Conservation (phyloP, 1,140 invertebrate genomes). For the Parapsyche elsis region DNA sequence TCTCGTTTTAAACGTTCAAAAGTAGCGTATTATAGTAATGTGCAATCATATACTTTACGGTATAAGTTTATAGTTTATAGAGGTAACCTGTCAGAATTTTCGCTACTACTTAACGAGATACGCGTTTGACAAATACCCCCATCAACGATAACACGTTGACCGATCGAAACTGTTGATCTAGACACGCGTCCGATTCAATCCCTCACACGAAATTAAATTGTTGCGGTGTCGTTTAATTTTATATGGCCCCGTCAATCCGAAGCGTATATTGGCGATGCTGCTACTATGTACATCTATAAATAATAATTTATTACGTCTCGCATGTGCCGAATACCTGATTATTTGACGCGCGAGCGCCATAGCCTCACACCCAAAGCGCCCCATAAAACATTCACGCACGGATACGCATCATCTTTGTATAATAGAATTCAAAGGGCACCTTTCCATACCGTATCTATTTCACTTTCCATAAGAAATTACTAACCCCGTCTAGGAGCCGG, state of each 20-base stretch:
- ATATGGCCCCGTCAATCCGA: background rate
- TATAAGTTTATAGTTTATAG: too few species aligned
- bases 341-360: background rate
- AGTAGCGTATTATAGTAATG: too few species aligned
- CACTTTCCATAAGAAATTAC: constrained; percentile 42
- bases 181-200: too few species aligned
- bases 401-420: constrained; percentile 38
- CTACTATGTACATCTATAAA: constrained; percentile 6
- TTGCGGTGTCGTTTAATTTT: background rate
- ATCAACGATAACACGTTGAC: too few species aligned
- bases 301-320: constrained; percentile 39
- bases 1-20: too few species aligned
- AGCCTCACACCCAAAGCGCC: background rate
- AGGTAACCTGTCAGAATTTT: too few species aligned
- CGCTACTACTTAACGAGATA: too few species aligned
- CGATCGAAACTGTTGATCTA: too few species aligned
- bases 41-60: too few species aligned
- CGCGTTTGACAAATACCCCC: too few species aligned
- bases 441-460: constrained; percentile 42
- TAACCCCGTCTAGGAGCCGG: background rate
- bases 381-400: constrained; percentile 46
- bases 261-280: background rate
- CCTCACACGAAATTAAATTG: too few species aligned
- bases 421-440: constrained; percentile 45
- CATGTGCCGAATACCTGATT: constrained; percentile 40